phyloP scores from a whole-genome alignment of 1,140 invertebrate species.

The Drosophila parvula region DNA sequence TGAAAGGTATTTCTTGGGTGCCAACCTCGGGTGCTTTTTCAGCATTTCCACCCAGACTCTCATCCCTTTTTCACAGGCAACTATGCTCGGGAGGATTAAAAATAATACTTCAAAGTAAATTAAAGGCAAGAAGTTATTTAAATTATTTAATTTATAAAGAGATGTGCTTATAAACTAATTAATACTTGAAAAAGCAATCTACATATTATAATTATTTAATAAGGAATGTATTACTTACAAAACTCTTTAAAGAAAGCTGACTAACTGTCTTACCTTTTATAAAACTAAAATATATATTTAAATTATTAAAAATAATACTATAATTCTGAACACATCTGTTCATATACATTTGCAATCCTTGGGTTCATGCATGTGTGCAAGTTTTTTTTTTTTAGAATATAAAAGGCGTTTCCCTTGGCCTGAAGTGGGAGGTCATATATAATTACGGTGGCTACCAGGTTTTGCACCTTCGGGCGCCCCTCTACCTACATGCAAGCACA shows the following conservation, averaged over 20 bases:
- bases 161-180: neutral
- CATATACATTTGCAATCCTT: constrained; percentile 31
- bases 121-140: neutral
- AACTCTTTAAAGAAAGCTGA: neutral
- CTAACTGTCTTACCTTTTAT: neutral
- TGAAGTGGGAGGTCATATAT: constrained; percentile 47
- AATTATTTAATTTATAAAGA: too few relatives aligned
- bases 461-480: constrained; percentile 58
- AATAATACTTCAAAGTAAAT: neutral
- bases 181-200: too few relatives aligned
- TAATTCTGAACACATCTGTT: neutral
- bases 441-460: constrained; percentile 58
- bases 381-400: constrained; percentile 75
- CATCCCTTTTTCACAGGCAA: neutral
- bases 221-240: neutral
- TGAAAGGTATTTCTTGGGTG: constrained; percentile 70
- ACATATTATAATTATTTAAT: neutral
- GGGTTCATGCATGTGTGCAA: constrained; percentile 42
- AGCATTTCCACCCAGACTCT: constrained; percentile 1
- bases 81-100: neutral
- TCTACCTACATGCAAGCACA: constrained; percentile 15
- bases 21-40: constrained; percentile 12
- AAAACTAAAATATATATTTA: too few relatives aligned
- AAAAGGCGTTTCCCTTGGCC: constrained; percentile 47
- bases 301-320: neutral